Base-by-base conservation (phyloP, 2,113 vertebrate species). In the Etheostoma spectabile region DNA sequence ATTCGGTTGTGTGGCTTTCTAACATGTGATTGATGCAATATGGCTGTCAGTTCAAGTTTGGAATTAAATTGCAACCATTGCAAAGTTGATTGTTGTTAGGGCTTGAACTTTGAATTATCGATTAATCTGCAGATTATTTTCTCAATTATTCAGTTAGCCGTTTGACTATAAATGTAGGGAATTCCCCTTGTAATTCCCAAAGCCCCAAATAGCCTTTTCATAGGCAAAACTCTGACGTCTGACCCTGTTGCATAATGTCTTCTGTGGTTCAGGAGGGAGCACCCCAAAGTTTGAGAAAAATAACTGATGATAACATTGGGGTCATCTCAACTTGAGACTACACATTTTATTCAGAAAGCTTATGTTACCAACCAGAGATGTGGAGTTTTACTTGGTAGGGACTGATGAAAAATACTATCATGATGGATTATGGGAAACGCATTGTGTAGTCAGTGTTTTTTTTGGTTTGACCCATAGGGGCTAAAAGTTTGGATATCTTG, bases 41-140 rank as follows among this genome's bases (percentile, higher is more conserved):
- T 52, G 12, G 11, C 15, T 46, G 21, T 53, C n/a, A 15, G 46
- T 13, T 21, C 21, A 49, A 48, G 42, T 48, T 45, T 53, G 0
- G 22, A 78, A 67, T 67, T 21, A 49, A 74, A 63, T 51, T 57
- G n/a, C 15, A 71, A 22, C 63, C n/a, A 49, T 6, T 48, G 27
- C 55, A 35, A 1, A 13, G 15, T 1, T 42, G 35, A 66, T 56
- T 60, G 33, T 51, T 7, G 8, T 19, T 12, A 51, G 12, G 0
- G n/a, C 19, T 52, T 2, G 30, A 71, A 15, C 22, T 21, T 38
- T 61, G 38, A 12, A 11, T 30, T 48, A 24, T 51, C 1, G 2
- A 27, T 48, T 48, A 27, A 65, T 62, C 11, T 61, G 2, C 1
- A 5, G 18, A 61, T 19, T 61, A 62, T 61, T 38, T 56, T 24